A percentile compares a stretch with the other conserved stretches of the same genome.
phyloP scores from a whole-genome alignment of 2,113 vertebrate species.

The Mormyrus iriodes region DNA sequence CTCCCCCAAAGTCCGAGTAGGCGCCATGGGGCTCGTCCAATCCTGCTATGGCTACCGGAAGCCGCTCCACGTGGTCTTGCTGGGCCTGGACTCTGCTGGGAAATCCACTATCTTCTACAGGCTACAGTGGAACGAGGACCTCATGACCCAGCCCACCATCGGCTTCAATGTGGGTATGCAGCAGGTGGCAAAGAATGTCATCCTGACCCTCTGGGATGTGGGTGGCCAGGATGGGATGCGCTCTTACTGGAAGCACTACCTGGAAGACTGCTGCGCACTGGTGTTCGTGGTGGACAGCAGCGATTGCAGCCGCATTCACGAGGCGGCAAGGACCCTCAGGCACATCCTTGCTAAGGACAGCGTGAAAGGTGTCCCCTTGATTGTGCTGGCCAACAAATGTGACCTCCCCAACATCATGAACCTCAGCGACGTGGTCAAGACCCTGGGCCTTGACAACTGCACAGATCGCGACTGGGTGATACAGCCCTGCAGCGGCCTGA shows the following conservation, averaged over 20 bases:
- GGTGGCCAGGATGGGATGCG: conserved; percentile 74
- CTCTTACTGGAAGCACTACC: conserved; percentile 69
- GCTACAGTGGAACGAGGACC: conserved; percentile 57
- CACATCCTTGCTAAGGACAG: conserved; percentile 58
- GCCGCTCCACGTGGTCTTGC: conserved; percentile 45
- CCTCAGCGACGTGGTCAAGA: conserved; percentile 54
- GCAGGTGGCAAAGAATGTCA: conserved; percentile 54
- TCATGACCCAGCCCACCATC: conserved; percentile 73
- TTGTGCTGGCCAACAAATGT: conserved; percentile 86
- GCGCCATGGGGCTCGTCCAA: neutral
- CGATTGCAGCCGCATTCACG: conserved; percentile 53
- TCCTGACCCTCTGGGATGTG: conserved; percentile 76
- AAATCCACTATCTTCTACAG: conserved; percentile 69
- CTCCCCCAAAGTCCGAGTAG: too few species aligned
- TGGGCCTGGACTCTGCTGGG: conserved; percentile 65
- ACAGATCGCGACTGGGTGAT: conserved; percentile 62
- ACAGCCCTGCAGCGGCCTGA: conserved; percentile 66
- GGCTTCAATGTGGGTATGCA: conserved; percentile 80
- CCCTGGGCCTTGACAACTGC: conserved; percentile 46
- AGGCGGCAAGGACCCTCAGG: conserved; percentile 59
- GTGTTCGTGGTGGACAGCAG: conserved; percentile 78
- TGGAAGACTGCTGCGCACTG: conserved; percentile 64
- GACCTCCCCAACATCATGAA: conserved; percentile 62
- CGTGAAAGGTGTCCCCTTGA: conserved; percentile 61
- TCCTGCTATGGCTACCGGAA: neutral